phyloP scores from a whole-genome alignment of 2,113 vertebrate genomes.

The Axis porcinus region DNA sequence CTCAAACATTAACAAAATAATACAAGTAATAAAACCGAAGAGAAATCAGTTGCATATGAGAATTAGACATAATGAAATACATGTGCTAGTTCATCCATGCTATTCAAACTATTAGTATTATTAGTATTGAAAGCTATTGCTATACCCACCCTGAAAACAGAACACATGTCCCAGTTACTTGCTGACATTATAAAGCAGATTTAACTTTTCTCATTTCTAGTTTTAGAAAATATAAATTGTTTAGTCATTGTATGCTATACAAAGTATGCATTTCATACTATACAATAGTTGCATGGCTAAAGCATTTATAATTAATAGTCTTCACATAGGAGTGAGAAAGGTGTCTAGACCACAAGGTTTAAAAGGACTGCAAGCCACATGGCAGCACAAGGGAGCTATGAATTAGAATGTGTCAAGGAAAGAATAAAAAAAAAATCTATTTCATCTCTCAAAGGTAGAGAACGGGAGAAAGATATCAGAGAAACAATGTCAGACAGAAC shows the following conservation, averaged over 20 bases:
- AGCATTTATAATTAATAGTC: conserved; percentile 51
- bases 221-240: not conserved
- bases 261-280: not conserved
- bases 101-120: accelerated
- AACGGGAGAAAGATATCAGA: not conserved
- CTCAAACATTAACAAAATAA: not conserved
- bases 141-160: not conserved
- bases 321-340: conserved; percentile 45
- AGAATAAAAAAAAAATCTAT: not conserved
- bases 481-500: not conserved
- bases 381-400: not conserved
- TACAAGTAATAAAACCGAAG: not conserved
- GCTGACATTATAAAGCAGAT: not conserved
- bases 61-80: not conserved
- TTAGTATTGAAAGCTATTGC: not conserved
- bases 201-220: not conserved
- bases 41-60: not conserved
- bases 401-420: conserved; percentile 3
- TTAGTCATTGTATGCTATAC: not conserved
- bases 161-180: not conserved
- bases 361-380: conserved; percentile 11
- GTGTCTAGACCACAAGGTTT: conserved; percentile 26
- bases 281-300: not conserved
- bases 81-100: accelerated
- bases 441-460: not conserved